phyloP scores from a whole-genome alignment of 2,797 vertebrate genomes.

The Premnoplex brunnescens region DNA sequence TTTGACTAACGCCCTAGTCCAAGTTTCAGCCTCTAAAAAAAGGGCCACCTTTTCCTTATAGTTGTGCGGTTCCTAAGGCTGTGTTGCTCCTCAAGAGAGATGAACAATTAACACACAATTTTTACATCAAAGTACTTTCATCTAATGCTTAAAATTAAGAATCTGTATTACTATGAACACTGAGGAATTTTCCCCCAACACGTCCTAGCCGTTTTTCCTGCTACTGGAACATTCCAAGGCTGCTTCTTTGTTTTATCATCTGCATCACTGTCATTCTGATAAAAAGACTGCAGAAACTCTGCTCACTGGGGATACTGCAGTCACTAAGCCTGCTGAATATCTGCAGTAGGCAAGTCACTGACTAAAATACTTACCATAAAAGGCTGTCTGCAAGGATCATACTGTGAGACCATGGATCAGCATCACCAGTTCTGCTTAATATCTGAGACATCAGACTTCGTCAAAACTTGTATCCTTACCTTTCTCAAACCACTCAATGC shows the following conservation, averaged over 20 bases:
- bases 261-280: constrained; percentile 36
- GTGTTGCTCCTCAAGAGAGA: background rate
- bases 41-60: background rate
- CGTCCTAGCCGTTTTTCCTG: background rate
- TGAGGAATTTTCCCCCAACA: background rate
- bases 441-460: background rate
- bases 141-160: background rate
- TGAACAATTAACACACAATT: background rate
- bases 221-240: background rate
- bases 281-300: constrained; percentile 48
- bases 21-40: background rate
- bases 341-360: constrained; percentile 33
- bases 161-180: background rate
- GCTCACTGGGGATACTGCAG: constrained; percentile 40
- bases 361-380: constrained; percentile 47
- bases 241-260: constrained; percentile 42
- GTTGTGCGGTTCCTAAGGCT: background rate
- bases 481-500: background rate
- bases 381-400: constrained; percentile 24
- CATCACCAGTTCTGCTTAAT: background rate
- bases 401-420: background rate
- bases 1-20: background rate
- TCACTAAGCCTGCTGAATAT: constrained; percentile 28
- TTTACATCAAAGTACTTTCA: background rate
- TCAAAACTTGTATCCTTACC: background rate